Evolutionary conservation across 2,113 vertebrate species (phyloP).

Genomic region (Fukomys damarensis): DNA sequence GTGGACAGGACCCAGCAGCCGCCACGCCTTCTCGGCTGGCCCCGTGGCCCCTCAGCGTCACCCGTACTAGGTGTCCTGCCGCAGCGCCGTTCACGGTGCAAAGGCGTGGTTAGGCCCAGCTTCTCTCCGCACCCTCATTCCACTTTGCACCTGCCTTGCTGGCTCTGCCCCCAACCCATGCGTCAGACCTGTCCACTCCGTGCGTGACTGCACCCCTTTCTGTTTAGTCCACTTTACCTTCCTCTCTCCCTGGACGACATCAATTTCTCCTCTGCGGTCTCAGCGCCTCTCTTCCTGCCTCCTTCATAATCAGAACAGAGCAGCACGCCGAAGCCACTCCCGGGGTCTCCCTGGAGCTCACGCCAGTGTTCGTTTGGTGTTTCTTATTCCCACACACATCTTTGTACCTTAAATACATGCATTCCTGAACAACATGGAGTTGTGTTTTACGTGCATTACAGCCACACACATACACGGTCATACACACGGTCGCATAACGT

Average conservation of each 20-base stretch:
- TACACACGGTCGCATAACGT: too few species aligned
- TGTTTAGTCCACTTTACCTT: not conserved
- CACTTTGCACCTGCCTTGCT: not conserved
- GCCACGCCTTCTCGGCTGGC: too few species aligned
- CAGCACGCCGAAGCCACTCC: too few species aligned
- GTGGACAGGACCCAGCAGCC: not conserved
- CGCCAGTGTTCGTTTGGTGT: not conserved
- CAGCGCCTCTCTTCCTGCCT: not conserved
- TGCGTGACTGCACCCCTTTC: not conserved
- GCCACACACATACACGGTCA: not conserved
- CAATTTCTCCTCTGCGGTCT: not conserved
- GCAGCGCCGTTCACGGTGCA: not conserved
- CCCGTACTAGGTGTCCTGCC: not conserved
- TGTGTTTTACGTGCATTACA: not conserved
- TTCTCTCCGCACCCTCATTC: not conserved
- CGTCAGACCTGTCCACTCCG: not conserved
- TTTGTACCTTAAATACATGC: not conserved
- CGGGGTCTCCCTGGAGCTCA: too few species aligned
- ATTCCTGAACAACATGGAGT: not conserved
- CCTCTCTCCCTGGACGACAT: not conserved
- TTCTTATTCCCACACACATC: not conserved
- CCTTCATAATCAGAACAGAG: not conserved
- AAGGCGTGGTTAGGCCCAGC: not conserved
- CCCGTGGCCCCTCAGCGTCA: not conserved
- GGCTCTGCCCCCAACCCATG: not conserved